Evolutionary conservation across 1,140 invertebrate species (phyloP).

Genomic region (Papilio dardanus): DNA sequence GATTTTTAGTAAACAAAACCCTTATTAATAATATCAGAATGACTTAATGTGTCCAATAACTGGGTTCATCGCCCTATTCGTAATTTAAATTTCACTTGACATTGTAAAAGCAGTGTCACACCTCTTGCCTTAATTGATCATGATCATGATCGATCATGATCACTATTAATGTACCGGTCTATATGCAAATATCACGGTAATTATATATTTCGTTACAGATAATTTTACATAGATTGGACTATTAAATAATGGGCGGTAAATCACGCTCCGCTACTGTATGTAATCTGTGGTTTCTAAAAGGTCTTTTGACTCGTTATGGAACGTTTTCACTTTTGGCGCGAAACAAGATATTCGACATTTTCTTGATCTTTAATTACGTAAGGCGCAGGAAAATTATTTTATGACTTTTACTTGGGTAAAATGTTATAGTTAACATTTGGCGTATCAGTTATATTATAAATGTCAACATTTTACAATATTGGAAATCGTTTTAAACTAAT

Average conservation of each 20-base stretch:
- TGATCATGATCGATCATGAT: background rate
- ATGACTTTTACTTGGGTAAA: background rate
- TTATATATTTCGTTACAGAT: constrained; percentile 23
- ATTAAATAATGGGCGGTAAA: constrained; percentile 33
- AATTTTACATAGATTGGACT: constrained; percentile 5
- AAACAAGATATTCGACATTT: constrained; percentile 23
- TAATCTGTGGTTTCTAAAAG: constrained; percentile 29
- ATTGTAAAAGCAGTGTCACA: background rate
- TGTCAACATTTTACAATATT: no score
- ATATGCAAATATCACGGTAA: constrained; percentile 1
- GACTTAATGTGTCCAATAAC: background rate
- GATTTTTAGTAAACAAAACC: background rate
- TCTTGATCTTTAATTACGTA: constrained; percentile 12
- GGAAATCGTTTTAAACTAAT: background rate
- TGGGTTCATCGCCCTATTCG: background rate
- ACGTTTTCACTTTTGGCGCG: constrained; percentile 29
- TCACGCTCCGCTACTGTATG: constrained; percentile 32
- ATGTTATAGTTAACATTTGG: background rate
- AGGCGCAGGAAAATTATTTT: background rate
- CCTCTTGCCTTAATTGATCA: background rate
- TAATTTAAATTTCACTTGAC: constrained; percentile 22
- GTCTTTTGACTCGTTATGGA: constrained; percentile 15
- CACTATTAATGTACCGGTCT: background rate
- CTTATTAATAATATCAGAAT: background rate
- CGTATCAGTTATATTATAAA: background rate